Percentiles rank a stretch among this genome's conserved stretches.
These are phyloP conservation scores for Orientallactaga sibirica DNA, from an alignment of 2,797 vertebrate species.

Conservation along the genomic window DNA sequence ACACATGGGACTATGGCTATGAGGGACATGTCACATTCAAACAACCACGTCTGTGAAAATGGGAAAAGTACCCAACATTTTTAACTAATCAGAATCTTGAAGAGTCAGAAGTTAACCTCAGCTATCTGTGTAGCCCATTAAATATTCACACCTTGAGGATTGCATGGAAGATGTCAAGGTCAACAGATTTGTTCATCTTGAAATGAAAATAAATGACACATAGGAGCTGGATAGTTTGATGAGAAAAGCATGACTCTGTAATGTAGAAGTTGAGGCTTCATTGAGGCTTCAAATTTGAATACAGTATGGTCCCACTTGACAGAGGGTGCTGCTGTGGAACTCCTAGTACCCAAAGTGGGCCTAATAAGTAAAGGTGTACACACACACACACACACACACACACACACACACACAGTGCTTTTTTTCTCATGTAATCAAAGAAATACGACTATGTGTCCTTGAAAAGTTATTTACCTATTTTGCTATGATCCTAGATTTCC, in stretches of 20 bases:
- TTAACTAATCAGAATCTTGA: neutral
- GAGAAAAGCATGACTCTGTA: neutral
- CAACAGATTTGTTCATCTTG: neutral
- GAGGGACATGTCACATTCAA: no score
- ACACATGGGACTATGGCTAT: no score
- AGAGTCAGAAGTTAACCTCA: neutral
- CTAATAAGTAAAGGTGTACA: neutral
- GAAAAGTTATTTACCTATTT: constrained; percentile 8
- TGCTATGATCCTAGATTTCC: neutral
- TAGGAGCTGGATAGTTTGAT: neutral
- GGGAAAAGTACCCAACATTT: neutral
- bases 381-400: no score
- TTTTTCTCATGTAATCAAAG: constrained; percentile 5
- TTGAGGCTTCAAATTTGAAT: neutral
- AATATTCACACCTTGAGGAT: neutral
- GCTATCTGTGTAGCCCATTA: neutral
- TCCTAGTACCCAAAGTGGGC: neutral
- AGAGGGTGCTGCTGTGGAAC: neutral
- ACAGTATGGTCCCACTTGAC: neutral
- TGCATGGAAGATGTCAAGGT: neutral
- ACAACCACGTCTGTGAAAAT: no score
- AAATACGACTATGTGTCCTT: neutral
- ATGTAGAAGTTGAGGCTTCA: neutral
- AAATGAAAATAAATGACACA: neutral
- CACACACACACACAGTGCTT: neutral